These are phyloP conservation scores for Gila orcuttii DNA, from an alignment of 2,113 vertebrate genomes.

Conservation along the genomic window DNA sequence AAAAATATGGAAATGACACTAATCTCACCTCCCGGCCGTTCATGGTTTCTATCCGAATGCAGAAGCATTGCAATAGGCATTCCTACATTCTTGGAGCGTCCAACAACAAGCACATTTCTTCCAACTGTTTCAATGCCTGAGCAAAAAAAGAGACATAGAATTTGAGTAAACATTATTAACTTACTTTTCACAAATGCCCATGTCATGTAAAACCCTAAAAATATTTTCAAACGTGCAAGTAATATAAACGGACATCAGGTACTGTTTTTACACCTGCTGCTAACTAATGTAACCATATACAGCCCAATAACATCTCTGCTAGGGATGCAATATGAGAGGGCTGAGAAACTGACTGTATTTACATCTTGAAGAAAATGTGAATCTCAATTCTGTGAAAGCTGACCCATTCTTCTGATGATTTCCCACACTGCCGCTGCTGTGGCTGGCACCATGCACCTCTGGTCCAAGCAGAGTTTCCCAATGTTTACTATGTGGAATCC, in stretches of 20 bases:
- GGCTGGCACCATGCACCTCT: constrained; percentile 86
- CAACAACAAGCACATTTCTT: constrained; percentile 89
- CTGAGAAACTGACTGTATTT: constrained; percentile 12
- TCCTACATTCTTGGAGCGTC: constrained; percentile 92
- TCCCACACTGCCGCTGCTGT: constrained; percentile 93
- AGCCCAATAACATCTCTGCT: background rate
- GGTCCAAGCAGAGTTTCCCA: constrained; percentile 89
- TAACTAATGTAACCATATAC: background rate
- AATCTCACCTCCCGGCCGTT: constrained; percentile 86
- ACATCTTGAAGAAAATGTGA: background rate
- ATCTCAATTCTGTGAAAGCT: background rate
- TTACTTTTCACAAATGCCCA: background rate
- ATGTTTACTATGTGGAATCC: constrained; percentile 91
- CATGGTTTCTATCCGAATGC: constrained; percentile 85
- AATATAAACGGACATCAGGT: constrained; percentile 17
- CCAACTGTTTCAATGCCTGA: constrained; percentile 90
- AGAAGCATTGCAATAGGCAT: constrained; percentile 93
- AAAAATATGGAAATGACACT: background rate
- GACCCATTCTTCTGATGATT: constrained; percentile 87
- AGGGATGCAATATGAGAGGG: background rate
- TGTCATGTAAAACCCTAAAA: background rate
- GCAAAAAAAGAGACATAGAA: constrained; percentile 29
- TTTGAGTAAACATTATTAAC: constrained; percentile 4
- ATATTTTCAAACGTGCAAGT: background rate
- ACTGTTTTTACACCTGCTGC: background rate